phyloP scores from a whole-genome alignment of 1,140 invertebrate genomes.

The Steinernema feltiae region DNA sequence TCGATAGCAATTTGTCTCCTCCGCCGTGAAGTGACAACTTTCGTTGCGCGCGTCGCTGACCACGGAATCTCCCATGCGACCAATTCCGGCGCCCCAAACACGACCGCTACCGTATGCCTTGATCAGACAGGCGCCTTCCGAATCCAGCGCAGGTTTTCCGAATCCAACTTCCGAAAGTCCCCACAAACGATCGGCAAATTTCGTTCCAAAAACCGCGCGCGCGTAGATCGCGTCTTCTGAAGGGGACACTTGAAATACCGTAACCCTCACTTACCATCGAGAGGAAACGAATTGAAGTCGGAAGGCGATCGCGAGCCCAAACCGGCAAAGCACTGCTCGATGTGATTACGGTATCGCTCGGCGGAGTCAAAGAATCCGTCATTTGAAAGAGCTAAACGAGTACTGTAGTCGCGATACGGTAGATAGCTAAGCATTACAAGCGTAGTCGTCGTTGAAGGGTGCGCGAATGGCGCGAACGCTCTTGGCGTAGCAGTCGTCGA shows the following conservation, averaged over 20 bases:
- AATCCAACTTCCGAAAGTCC: conserved; percentile 27
- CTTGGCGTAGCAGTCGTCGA: conserved; percentile 44
- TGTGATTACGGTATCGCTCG: conserved; percentile 33
- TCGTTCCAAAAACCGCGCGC: conserved; percentile 33
- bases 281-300: conserved; percentile 14
- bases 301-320: conserved; percentile 22
- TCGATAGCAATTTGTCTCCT: conserved; percentile 39
- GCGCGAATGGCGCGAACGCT: conserved; percentile 38
- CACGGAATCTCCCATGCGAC: conserved; percentile 42
- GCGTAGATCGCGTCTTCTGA: conserved; percentile 40
- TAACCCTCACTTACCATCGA: conserved; percentile 26
- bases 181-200: conserved; percentile 44
- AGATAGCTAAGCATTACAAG: neutral
- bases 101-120: conserved; percentile 7
- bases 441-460: conserved; percentile 28
- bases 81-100: conserved; percentile 45
- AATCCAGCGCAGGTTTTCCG: conserved; percentile 30
- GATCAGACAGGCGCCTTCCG: conserved; percentile 34
- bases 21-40: conserved; percentile 27
- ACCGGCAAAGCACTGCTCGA: conserved; percentile 38
- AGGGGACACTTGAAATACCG: conserved; percentile 21
- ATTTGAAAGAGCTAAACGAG: conserved; percentile 1
- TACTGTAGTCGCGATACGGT: neutral
- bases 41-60: conserved; percentile 42
- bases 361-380: conserved; percentile 35